phyloP scores from a whole-genome alignment of 2,113 vertebrate genomes.

The Holacanthus passer region DNA sequence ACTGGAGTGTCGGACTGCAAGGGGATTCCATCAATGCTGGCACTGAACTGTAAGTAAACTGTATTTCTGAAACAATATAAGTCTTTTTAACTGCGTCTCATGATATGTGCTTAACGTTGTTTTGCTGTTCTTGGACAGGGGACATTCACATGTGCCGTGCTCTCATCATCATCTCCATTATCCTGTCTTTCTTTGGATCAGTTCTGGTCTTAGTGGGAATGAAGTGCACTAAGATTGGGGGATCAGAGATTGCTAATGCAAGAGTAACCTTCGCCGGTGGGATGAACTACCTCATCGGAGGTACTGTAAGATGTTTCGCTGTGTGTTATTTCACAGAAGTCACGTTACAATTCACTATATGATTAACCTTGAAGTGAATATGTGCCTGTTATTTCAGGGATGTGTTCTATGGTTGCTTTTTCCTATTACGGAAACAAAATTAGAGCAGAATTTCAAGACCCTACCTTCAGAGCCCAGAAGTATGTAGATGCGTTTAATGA shows the following conservation, averaged over 20 bases:
- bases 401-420: constrained; percentile 91
- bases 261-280: constrained; percentile 93
- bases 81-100: not conserved
- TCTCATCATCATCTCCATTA: constrained; percentile 92
- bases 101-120: not conserved
- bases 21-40: constrained; percentile 93
- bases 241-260: constrained; percentile 90
- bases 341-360: not conserved
- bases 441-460: constrained; percentile 91
- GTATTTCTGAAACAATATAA: not conserved
- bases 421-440: constrained; percentile 95
- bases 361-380: constrained; percentile 5
- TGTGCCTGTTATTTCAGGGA: constrained; percentile 82
- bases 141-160: constrained; percentile 96
- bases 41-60: constrained; percentile 80
- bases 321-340: not conserved
- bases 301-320: constrained; percentile 78
- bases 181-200: constrained; percentile 91
- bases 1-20: constrained; percentile 96
- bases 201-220: constrained; percentile 93
- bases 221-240: constrained; percentile 97
- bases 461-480: constrained; percentile 90
- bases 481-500: constrained; percentile 78
- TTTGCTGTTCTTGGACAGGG: constrained; percentile 81
- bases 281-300: constrained; percentile 91